phyloP scores from a whole-genome alignment of 2,888 invertebrate genomes.

The Cephus pygmeus region DNA sequence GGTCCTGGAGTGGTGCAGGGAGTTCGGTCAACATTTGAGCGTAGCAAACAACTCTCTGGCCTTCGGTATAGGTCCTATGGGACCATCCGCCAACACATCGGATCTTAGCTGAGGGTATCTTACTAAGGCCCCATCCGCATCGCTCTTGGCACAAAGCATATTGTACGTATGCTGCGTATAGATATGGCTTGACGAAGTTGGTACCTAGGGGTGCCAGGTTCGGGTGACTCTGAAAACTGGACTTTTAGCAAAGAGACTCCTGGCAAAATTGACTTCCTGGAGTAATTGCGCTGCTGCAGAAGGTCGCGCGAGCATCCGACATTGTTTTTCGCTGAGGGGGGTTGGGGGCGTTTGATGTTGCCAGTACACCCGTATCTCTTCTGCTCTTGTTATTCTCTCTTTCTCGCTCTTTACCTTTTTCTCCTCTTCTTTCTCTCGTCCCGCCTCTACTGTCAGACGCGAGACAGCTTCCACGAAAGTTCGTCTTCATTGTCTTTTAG shows the following conservation, averaged over 20 bases:
- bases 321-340: not conserved
- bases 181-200: not conserved
- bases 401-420: not conserved
- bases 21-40: conserved; percentile 60
- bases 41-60: conserved; percentile 46
- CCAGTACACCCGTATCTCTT: not conserved
- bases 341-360: not conserved
- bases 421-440: not conserved
- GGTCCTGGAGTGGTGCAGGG: conserved; percentile 40
- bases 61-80: conserved; percentile 39
- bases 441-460: not conserved
- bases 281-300: not conserved
- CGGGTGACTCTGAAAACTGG: not conserved
- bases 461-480: conserved; percentile 25
- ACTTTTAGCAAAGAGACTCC: not conserved
- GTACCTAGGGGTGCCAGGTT: not conserved
- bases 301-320: not conserved
- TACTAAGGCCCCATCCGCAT: conserved; percentile 24
- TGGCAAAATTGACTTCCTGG: not conserved
- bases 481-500: conserved; percentile 36
- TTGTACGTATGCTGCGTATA: conserved; percentile 31
- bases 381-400: not conserved
- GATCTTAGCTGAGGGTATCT: conserved; percentile 26
- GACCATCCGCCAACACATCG: conserved; percentile 31
- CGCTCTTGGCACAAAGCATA: conserved; percentile 41